Evolutionary conservation across 2,888 invertebrate genomes (phyloP).

Genomic region (Bombyx huttoni): DNA sequence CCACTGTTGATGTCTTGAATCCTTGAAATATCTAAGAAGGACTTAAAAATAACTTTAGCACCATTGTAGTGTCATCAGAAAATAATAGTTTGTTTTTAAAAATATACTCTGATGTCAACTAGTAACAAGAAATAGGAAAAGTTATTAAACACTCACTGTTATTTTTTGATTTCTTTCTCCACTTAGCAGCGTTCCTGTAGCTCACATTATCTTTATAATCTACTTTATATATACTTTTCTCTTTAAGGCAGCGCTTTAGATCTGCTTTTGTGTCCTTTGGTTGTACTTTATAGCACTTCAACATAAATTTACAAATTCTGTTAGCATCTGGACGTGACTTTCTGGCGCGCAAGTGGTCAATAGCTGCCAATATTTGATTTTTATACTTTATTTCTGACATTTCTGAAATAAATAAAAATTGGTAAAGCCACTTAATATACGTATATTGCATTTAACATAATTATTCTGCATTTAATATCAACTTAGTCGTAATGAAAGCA

Average conservation of each 20-base stretch:
- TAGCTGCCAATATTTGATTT: slow-evolving; percentile 85
- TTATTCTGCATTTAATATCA: no score
- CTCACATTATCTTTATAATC: slow-evolving; percentile 90
- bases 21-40: no score
- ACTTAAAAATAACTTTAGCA: no score
- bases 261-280: slow-evolving; percentile 79
- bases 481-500: no score
- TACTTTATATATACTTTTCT: slow-evolving; percentile 83
- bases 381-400: slow-evolving; percentile 78
- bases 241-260: slow-evolving; percentile 81
- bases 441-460: no score
- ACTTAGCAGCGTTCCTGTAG: slow-evolving; percentile 86
- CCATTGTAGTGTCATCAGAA: no score
- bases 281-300: slow-evolving; percentile 80
- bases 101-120: no score
- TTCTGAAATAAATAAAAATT: slow-evolving; percentile 37
- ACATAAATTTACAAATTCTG: slow-evolving; percentile 86
- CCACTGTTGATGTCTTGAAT: no score
- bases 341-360: slow-evolving; percentile 85
- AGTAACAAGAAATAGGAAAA: no score
- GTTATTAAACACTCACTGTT: slow-evolving; percentile 35
- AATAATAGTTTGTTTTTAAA: no score
- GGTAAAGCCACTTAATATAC: neutral
- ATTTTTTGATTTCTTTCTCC: slow-evolving; percentile 58
- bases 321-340: slow-evolving; percentile 89